phyloP scores from a whole-genome alignment of 2,888 invertebrate genomes.

The Diaperis boleti region DNA sequence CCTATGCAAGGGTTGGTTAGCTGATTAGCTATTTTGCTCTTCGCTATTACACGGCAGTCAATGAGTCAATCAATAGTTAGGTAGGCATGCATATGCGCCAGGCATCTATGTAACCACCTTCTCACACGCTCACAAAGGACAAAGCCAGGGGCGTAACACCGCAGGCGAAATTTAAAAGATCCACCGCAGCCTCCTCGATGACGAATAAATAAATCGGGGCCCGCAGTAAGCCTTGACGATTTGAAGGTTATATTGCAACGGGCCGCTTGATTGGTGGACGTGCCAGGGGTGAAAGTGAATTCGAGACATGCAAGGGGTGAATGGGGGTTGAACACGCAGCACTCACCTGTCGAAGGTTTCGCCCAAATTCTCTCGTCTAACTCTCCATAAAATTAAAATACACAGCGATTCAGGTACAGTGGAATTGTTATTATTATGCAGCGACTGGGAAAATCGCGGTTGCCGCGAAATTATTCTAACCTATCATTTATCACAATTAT shows the following conservation, averaged over 20 bases:
- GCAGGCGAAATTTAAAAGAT: slow-evolving; percentile 12
- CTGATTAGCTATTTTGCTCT: slow-evolving; percentile 55
- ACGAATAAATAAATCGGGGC: slow-evolving; percentile 5
- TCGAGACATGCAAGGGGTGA: slow-evolving; percentile 27
- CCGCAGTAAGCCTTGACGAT: slow-evolving; percentile 1
- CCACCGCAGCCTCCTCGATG: neutral
- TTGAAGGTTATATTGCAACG: slow-evolving; percentile 33
- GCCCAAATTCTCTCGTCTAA: slow-evolving; percentile 8
- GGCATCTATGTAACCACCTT: slow-evolving; percentile 45
- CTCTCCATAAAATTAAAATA: slow-evolving; percentile 51
- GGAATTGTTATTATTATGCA: slow-evolving; percentile 30
- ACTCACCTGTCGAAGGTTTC: slow-evolving; percentile 50
- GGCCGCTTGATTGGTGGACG: slow-evolving; percentile 19
- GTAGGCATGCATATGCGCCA: slow-evolving; percentile 56
- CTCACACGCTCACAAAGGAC: slow-evolving; percentile 38
- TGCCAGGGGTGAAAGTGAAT: slow-evolving; percentile 41
- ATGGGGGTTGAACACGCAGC: slow-evolving; percentile 14
- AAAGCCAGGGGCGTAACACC: slow-evolving; percentile 16
- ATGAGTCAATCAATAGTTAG: slow-evolving; percentile 58
- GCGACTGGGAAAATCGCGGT: slow-evolving; percentile 50
- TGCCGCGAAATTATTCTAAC: slow-evolving; percentile 52
- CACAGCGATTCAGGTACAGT: slow-evolving; percentile 57
- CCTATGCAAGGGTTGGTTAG: slow-evolving; percentile 43
- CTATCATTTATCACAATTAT: slow-evolving; percentile 61
- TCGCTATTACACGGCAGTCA: slow-evolving; percentile 52